Evolutionary conservation across 1,140 invertebrate species (phyloP).

Genomic region (Gonioctena quinquepunctata): DNA sequence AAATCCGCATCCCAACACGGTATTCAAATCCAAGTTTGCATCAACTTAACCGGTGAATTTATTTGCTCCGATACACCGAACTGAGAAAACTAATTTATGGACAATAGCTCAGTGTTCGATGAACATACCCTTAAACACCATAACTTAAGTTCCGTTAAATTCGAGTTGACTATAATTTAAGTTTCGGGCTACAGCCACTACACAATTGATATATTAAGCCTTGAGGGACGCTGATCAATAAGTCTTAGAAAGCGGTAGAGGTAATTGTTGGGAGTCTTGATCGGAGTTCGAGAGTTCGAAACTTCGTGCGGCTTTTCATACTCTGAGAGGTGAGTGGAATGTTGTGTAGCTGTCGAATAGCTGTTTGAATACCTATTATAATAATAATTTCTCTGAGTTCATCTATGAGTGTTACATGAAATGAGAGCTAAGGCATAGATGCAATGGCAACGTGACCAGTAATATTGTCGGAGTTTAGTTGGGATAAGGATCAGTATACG

Average conservation of each 20-base stretch:
- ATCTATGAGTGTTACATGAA: too few species aligned
- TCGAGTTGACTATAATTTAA: constrained; percentile 18
- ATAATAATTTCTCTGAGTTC: too few species aligned
- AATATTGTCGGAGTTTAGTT: too few species aligned
- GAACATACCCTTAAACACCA: constrained; percentile 12
- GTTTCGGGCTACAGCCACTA: constrained; percentile 13
- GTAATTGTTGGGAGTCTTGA: constrained; percentile 13
- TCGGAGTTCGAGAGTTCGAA: neutral
- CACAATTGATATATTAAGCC: constrained; percentile 19
- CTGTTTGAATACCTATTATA: neutral
- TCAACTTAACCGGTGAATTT: constrained; percentile 2
- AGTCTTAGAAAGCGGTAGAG: constrained; percentile 15
- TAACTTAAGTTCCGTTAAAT: too few species aligned
- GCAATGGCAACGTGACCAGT: too few species aligned
- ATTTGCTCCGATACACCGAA: constrained; percentile 3
- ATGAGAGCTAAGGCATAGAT: too few species aligned
- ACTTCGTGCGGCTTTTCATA: neutral
- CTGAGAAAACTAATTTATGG: constrained; percentile 16
- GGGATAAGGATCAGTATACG: too few species aligned
- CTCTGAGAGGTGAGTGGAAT: neutral
- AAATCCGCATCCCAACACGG: neutral
- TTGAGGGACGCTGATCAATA: constrained; percentile 12
- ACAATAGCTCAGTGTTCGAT: constrained; percentile 12
- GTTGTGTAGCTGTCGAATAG: neutral
- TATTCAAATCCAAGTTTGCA: neutral